Conservation (phyloP, 2,797 vertebrate species). For the Sibirionetta formosa region DNA sequence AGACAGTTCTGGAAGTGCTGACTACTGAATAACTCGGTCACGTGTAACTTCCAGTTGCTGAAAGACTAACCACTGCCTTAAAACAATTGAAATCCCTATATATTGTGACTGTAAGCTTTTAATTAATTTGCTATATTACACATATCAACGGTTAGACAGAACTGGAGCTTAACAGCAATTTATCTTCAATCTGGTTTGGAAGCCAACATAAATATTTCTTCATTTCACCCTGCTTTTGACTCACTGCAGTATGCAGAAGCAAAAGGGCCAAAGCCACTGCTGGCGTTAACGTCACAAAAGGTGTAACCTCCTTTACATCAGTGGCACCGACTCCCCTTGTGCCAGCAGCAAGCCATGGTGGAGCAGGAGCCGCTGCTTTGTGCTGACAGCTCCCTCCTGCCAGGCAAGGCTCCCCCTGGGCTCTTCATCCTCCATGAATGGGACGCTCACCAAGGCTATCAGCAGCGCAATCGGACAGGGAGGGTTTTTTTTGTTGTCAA, state of each 20-base stretch:
- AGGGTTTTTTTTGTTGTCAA: not conserved
- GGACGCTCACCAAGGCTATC: not conserved
- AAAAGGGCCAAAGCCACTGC: conserved; percentile 13
- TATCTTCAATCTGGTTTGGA: conserved; percentile 55
- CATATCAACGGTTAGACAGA: conserved; percentile 65
- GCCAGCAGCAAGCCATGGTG: not conserved
- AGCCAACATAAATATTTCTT: conserved; percentile 70
- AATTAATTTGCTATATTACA: conserved; percentile 69
- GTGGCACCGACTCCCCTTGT: not conserved
- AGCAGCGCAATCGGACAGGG: not conserved
- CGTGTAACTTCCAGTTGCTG: conserved; percentile 51
- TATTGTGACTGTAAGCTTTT: conserved; percentile 70
- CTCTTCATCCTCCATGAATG: fast-evolving
- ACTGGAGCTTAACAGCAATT: conserved; percentile 55
- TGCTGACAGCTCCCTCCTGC: not conserved
- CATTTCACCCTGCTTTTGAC: conserved; percentile 59
- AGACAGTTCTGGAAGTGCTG: not conserved
- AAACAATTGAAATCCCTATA: conserved; percentile 64
- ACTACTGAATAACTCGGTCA: not conserved
- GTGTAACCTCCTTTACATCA: not conserved
- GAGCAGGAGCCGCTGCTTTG: not conserved
- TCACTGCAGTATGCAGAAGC: not conserved
- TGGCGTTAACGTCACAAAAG: not conserved
- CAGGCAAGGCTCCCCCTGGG: not conserved
- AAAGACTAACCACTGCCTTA: conserved; percentile 62